Conservation (phyloP, 2,888 invertebrate species). For the Thumatha senex region DNA sequence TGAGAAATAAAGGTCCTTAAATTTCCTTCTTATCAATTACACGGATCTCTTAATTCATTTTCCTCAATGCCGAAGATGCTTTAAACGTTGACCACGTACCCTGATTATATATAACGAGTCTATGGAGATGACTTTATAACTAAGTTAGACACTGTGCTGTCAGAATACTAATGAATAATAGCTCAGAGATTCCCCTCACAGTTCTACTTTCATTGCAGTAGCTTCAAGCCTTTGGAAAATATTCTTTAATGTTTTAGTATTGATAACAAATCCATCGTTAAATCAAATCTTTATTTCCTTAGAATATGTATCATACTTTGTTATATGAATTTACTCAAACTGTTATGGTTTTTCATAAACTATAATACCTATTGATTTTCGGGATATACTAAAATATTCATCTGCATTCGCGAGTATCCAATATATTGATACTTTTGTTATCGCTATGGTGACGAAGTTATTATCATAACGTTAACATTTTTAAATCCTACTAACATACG, state of each 20-base stretch:
- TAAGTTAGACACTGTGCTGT: constrained; percentile 29
- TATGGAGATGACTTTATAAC: constrained; percentile 39
- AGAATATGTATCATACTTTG: no score
- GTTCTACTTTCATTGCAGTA: constrained; percentile 14
- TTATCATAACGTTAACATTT: no score
- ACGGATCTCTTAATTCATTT: constrained; percentile 10
- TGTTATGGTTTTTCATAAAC: no score
- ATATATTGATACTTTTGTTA: no score
- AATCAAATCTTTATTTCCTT: no score
- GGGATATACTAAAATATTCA: no score
- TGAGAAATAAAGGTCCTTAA: neutral
- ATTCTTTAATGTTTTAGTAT: constrained; percentile 10
- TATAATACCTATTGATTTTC: no score
- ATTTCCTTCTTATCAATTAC: constrained; percentile 9
- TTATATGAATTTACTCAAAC: no score
- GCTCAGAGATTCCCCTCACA: constrained; percentile 13
- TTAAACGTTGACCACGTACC: constrained; percentile 38
- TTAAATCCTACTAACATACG: no score
- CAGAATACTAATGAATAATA: constrained; percentile 38
- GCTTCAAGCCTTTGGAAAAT: constrained; percentile 13
- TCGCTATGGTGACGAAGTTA: no score
- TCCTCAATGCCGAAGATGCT: constrained; percentile 25
- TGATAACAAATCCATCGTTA: no score
- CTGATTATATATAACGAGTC: constrained; percentile 33
- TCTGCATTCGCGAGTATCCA: no score